phyloP scores from a whole-genome alignment of 2,113 vertebrate species.

The Xiphophorus hellerii region DNA sequence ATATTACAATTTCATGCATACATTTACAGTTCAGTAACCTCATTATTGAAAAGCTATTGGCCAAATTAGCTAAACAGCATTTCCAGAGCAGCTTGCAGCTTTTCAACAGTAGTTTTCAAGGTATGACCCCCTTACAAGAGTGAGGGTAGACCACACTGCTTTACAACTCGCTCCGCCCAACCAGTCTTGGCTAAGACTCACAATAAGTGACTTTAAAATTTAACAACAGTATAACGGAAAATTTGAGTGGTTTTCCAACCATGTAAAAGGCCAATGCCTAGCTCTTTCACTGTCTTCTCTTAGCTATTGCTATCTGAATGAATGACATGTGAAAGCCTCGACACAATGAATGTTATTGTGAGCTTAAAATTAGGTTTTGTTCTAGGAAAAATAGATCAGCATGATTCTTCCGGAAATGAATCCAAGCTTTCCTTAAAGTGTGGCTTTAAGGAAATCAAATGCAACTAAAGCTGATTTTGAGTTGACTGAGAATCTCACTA shows the following conservation, averaged over 20 bases:
- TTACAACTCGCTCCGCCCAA: neutral
- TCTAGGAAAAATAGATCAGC: neutral
- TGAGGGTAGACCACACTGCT: neutral
- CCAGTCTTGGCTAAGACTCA: neutral
- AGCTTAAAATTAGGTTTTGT: neutral
- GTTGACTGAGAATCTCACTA: neutral
- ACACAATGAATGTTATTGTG: neutral
- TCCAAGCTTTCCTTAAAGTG: neutral
- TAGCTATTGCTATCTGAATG: neutral
- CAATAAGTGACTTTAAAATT: neutral
- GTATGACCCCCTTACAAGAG: neutral
- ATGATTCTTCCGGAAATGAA: neutral
- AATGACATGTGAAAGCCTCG: neutral
- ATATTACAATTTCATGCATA: neutral
- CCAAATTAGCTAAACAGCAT: neutral
- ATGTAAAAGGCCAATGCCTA: neutral
- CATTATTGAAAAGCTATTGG: too few relatives aligned
- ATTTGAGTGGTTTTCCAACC: neutral
- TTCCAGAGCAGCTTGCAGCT: neutral
- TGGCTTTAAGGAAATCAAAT: neutral
- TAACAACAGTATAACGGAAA: neutral
- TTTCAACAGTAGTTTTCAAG: neutral
- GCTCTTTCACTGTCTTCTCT: neutral
- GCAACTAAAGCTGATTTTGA: neutral
- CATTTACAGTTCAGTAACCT: neutral